A percentile compares a stretch with the other conserved stretches of the same genome.
These are phyloP conservation scores for Drosophila erecta DNA, from an alignment of 1,140 invertebrate genomes.

Conservation along the genomic window DNA sequence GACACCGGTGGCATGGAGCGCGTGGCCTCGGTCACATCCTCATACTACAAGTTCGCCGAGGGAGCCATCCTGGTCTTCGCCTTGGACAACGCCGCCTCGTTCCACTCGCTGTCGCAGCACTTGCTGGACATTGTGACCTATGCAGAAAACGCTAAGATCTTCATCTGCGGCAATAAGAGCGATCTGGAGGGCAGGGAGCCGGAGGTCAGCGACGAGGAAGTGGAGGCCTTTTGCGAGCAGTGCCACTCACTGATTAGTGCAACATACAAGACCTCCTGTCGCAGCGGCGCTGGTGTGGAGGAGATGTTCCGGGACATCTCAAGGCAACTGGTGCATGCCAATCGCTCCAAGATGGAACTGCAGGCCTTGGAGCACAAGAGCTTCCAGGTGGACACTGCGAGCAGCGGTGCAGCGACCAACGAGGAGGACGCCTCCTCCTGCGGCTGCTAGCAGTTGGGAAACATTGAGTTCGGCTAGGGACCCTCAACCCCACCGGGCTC, in stretches of 20 bases:
- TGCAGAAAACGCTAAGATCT: constrained; percentile 97
- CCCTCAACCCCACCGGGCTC: constrained; percentile 25
- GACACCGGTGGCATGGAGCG: constrained; percentile 97
- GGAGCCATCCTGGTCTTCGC: constrained; percentile 96
- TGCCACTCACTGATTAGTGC: constrained; percentile 95
- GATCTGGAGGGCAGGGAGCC: constrained; percentile 90
- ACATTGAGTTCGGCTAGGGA: constrained; percentile 80
- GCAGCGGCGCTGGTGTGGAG: constrained; percentile 93
- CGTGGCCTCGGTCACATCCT: constrained; percentile 96
- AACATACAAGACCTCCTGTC: constrained; percentile 96
- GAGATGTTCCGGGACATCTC: constrained; percentile 97
- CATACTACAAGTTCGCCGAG: constrained; percentile 97
- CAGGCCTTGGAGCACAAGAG: constrained; percentile 91
- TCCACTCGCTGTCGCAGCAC: constrained; percentile 96
- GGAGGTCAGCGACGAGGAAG: constrained; percentile 92
- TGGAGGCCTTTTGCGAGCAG: constrained; percentile 96
- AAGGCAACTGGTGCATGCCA: constrained; percentile 90
- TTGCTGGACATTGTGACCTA: constrained; percentile 95
- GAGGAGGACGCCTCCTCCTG: constrained; percentile 86
- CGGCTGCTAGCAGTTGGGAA: constrained; percentile 87
- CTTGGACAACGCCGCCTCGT: constrained; percentile 94
- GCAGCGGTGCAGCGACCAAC: constrained; percentile 85
- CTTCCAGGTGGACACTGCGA: constrained; percentile 89
- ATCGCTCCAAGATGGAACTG: constrained; percentile 92
- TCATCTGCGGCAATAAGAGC: constrained; percentile 95